Conservation (phyloP, 2,113 vertebrate species). For the Anolis carolinensis region DNA sequence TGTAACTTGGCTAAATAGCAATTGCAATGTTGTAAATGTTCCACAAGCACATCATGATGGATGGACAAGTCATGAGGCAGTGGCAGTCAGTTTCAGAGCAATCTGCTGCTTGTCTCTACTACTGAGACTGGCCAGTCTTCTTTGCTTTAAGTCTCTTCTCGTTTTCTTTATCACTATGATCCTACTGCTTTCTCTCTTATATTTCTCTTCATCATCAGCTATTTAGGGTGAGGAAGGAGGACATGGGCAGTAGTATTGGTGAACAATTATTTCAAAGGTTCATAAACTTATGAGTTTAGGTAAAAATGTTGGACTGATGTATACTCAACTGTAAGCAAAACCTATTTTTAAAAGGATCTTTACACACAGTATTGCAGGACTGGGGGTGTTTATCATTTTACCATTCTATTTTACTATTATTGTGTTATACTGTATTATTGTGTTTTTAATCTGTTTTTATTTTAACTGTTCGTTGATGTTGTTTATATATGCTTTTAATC, state of each 20-base stretch:
- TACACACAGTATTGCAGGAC: background rate
- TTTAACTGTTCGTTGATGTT: too few species aligned
- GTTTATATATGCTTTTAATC: too few species aligned
- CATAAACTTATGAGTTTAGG: constrained; percentile 60
- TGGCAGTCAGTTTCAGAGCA: background rate
- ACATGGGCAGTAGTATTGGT: constrained; percentile 33
- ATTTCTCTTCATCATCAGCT: constrained; percentile 14
- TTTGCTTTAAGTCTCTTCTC: background rate
- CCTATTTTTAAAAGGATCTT: constrained; percentile 30
- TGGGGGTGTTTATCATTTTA: too few species aligned
- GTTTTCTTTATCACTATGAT: background rate
- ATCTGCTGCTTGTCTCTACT: background rate
- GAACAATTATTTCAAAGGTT: constrained; percentile 49
- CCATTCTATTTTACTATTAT: too few species aligned
- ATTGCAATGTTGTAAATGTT: background rate
- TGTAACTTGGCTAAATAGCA: background rate
- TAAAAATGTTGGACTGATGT: constrained; percentile 37
- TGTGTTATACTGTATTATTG: too few species aligned
- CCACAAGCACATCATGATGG: background rate
- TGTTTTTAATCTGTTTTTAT: too few species aligned
- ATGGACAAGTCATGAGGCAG: background rate
- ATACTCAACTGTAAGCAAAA: constrained; percentile 28
- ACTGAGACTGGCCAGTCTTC: too few species aligned
- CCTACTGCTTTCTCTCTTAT: background rate
- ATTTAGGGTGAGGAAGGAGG: constrained; percentile 36